Base-by-base conservation (phyloP, 2,113 vertebrate species). In the Engraulis encrasicolus region DNA sequence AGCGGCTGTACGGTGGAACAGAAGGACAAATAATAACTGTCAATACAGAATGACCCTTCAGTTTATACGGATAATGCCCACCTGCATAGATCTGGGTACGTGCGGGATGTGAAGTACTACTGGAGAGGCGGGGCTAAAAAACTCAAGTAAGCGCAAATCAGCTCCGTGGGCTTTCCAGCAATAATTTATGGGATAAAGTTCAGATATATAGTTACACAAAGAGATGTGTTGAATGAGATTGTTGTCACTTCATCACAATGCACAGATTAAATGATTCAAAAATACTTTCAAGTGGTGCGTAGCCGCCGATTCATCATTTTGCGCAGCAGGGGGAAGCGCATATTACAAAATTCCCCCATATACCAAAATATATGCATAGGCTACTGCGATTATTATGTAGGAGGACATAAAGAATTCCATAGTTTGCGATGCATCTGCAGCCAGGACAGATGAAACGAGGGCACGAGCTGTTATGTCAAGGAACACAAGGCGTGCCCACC, bases 51-150 rank as follows among this genome's bases (percentile, higher is more conserved):
- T 1, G 20, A 23, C 23, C 61, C 27, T 18, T 18, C 61, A n/a
- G 14, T 23, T 4, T 27, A 34, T 19, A 27, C 5, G 61, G 31
- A 38, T 1, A 7, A 14, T 0, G 36, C 23, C 6, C 34, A 86
- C 79, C 79, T 82, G 54, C n/a, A 45, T 54, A 36, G 14, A 79
- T 84, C 82, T 85, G 89, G 89, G 45, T 88, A 94, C 94, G 93
- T 95, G 94, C 93, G 74, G 85, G 27, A 91, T 89, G 90, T 89
- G 89, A 86, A 81, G 92, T 92, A 45, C 83, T 37, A n/a, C 81
- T 6, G 23, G 15, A 20, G 52, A 54, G 81, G 82, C 78, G 85
- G 83, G 31, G 82, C 20, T 66, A 80, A 45, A n/a, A n/a, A 1
- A 31, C n/a, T 0, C 6, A 1, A 12, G 50, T 52, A 20, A 50